These are phyloP conservation scores for Microtus oregoni DNA, from an alignment of 2,113 vertebrate genomes.

Conservation along the genomic window DNA sequence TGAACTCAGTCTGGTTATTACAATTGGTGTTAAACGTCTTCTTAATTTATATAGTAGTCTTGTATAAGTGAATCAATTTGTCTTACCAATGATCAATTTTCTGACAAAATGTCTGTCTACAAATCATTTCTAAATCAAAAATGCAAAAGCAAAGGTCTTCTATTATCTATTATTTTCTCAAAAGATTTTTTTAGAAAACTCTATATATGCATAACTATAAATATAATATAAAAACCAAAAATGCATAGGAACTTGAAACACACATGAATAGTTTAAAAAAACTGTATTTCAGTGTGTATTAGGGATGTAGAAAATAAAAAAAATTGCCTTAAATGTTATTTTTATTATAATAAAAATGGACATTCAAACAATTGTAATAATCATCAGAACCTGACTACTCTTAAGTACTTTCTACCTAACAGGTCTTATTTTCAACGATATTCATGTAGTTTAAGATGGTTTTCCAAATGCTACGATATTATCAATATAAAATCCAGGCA, in stretches of 20 bases:
- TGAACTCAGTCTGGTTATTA: not conserved
- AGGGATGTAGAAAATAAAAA: not conserved
- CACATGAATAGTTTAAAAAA: not conserved
- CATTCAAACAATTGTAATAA: not conserved
- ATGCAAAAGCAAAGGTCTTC: not conserved
- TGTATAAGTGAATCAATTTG: constrained; percentile 17
- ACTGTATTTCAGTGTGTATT: not conserved
- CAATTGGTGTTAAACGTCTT: not conserved
- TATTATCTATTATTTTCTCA: constrained; percentile 31
- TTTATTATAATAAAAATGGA: not conserved
- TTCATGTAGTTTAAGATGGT: not conserved
- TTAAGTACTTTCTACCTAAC: not conserved
- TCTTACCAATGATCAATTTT: not conserved
- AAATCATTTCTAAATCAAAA: constrained; percentile 36
- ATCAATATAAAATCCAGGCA: not conserved
- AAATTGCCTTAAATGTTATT: not conserved
- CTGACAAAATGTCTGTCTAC: constrained; percentile 18
- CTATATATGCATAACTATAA: not conserved
- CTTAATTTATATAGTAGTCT: constrained; percentile 37
- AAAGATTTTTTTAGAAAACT: not conserved
- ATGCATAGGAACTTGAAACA: not conserved
- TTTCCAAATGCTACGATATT: not conserved
- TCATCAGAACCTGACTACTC: not conserved
- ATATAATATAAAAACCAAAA: not conserved
- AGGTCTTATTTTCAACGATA: not conserved